Conservation (phyloP, 2,113 vertebrate species). For the Mixornis gularis region DNA sequence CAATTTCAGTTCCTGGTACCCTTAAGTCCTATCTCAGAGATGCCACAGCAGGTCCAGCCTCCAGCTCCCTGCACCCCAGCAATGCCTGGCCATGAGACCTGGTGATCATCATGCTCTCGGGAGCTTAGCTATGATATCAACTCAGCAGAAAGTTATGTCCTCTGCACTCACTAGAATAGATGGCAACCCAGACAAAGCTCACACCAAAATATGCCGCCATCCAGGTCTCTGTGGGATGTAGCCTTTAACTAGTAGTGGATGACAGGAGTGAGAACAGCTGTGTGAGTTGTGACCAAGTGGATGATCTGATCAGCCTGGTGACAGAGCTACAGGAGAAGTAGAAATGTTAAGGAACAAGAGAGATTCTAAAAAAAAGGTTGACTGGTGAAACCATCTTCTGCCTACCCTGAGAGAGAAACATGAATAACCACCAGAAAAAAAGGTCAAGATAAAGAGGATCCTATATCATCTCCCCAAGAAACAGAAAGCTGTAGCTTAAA, state of each 20-base stretch:
- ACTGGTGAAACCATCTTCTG: not conserved
- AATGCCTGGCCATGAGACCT: not conserved
- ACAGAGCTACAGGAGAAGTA: not conserved
- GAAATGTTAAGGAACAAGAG: not conserved
- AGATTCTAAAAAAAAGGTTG: not conserved
- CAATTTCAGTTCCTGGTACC: rapidly evolving
- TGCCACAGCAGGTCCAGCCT: not conserved
- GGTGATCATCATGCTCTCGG: too few species aligned
- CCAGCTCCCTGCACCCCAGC: not conserved
- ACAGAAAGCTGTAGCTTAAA: not conserved
- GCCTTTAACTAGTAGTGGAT: not conserved
- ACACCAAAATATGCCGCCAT: not conserved
- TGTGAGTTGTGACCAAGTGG: not conserved
- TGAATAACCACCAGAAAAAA: not conserved
- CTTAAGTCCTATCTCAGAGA: not conserved
- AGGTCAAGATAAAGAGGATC: not conserved
- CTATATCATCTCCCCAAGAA: not conserved
- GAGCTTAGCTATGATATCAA: not conserved
- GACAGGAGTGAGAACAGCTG: not conserved
- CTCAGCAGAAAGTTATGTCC: not conserved
- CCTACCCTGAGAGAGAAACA: not conserved
- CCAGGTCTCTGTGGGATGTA: not conserved
- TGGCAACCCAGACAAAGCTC: not conserved
- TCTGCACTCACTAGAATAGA: not conserved
- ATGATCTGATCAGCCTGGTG: not conserved